These are phyloP conservation scores for Sebastes diploproa DNA, from an alignment of 2,797 vertebrate genomes.

Conservation along the genomic window DNA sequence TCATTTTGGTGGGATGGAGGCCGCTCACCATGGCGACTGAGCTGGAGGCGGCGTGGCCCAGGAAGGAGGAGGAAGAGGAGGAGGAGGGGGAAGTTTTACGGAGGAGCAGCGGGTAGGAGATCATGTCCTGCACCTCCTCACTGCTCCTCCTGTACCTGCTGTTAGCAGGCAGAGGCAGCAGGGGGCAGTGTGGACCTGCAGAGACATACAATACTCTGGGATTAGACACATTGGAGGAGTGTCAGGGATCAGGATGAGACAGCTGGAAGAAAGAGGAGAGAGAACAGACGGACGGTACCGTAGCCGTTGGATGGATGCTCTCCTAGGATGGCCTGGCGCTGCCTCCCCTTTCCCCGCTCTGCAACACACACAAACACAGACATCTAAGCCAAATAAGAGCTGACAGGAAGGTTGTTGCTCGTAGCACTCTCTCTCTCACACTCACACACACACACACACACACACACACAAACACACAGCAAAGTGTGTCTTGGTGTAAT, in stretches of 20 bases:
- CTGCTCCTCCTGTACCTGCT: constrained; percentile 89
- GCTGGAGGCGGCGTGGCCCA: constrained; percentile 86
- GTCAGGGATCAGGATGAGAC: neutral
- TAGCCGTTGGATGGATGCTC: constrained; percentile 94
- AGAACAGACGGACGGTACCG: constrained; percentile 58
- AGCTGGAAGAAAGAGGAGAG: neutral
- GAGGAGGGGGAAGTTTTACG: constrained; percentile 82
- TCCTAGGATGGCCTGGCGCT: constrained; percentile 93
- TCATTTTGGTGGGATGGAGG: constrained; percentile 95
- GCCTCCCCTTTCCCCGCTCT: constrained; percentile 91
- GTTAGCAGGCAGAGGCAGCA: constrained; percentile 87
- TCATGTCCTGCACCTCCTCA: constrained; percentile 88
- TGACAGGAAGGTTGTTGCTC: neutral
- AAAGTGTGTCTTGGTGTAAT: neutral
- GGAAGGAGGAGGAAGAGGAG: constrained; percentile 71
- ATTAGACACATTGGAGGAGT: neutral
- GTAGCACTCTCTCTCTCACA: neutral
- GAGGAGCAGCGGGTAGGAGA: constrained; percentile 84
- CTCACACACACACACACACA: neutral
- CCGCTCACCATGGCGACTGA: constrained; percentile 98
- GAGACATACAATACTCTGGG: neutral
- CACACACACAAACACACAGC: neutral
- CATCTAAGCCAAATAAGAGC: neutral
- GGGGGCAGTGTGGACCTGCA: constrained; percentile 88
- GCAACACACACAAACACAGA: constrained; percentile 52